Evolutionary conservation across 2,797 vertebrate genomes (phyloP).

Genomic region (Coracias cyanogaster): DNA sequence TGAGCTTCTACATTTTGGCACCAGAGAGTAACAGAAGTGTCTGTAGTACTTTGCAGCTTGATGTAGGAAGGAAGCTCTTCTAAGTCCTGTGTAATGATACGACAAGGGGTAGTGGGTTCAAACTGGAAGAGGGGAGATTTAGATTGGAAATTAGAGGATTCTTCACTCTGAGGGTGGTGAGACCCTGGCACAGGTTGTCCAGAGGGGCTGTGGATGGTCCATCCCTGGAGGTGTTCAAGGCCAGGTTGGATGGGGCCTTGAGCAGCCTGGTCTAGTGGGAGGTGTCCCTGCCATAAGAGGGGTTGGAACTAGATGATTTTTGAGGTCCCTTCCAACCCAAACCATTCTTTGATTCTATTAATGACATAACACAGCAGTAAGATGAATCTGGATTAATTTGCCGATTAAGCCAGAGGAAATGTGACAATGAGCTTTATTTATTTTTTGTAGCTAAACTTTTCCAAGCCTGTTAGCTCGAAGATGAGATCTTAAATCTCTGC

Average conservation of each 20-base stretch:
- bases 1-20: conserved; percentile 29
- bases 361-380: not conserved
- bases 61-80: conserved; percentile 25
- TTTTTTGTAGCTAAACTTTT: not conserved
- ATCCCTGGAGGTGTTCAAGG: too few species aligned
- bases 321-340: too few species aligned
- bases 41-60: not conserved
- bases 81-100: not conserved
- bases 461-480: not conserved
- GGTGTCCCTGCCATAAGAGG: too few species aligned
- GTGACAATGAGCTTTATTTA: not conserved
- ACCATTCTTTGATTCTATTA: not conserved
- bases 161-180: too few species aligned
- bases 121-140: too few species aligned
- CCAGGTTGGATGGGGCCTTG: too few species aligned
- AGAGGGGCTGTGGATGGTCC: too few species aligned
- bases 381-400: conserved; percentile 10
- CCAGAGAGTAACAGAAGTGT: not conserved
- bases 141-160: too few species aligned
- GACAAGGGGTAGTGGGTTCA: too few species aligned
- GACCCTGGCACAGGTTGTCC: too few species aligned
- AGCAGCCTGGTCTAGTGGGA: too few species aligned
- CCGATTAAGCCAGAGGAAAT: not conserved
- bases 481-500: not conserved
- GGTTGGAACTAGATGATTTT: too few species aligned